Conservation (phyloP, 2,797 vertebrate species). For the Tamandua tetradactyla region DNA sequence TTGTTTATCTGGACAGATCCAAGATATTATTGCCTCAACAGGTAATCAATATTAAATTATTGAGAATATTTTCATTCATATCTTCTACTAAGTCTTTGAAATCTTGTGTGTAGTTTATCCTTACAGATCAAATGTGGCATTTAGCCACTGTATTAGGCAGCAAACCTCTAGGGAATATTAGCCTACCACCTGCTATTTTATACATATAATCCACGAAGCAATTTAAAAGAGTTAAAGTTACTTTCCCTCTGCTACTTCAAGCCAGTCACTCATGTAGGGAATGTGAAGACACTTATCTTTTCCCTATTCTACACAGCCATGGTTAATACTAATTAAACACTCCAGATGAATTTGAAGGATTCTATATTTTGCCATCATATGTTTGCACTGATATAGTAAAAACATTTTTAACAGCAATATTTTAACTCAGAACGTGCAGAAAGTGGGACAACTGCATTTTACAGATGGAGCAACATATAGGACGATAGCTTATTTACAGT, state of each 20-base stretch:
- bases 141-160: background rate
- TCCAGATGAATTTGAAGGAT: background rate
- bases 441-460: background rate
- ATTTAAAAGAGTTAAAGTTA: background rate
- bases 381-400: background rate
- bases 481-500: background rate
- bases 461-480: background rate
- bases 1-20: background rate
- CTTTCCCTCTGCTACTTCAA: background rate
- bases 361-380: background rate
- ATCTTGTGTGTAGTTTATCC: background rate
- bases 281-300: background rate
- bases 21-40: background rate
- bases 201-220: background rate
- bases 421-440: background rate
- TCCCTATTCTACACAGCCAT: background rate
- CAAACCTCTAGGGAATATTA: background rate
- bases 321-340: background rate
- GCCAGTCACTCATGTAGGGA: background rate
- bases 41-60: background rate
- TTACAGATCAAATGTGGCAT: background rate
- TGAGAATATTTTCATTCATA: background rate
- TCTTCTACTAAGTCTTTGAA: background rate
- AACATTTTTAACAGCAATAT: background rate
- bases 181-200: background rate